Base-by-base conservation (phyloP, 2,888 invertebrate species). In the Horisme vitalbata region DNA sequence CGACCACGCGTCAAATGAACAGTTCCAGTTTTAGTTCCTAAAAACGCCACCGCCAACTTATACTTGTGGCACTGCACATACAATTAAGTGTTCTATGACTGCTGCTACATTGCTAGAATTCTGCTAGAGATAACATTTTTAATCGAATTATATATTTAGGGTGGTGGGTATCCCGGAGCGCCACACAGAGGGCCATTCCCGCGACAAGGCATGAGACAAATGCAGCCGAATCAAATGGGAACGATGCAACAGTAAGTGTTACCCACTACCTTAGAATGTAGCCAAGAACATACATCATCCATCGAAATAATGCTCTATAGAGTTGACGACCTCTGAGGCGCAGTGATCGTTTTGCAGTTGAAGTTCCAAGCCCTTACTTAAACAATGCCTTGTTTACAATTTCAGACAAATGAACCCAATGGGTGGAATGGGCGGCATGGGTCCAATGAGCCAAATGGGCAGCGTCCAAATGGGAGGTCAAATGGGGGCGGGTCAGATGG, bases 201-300 rank as follows among this genome's bases (percentile, higher is more conserved):
- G 24, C 78, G 89, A 0, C 89, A 81, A 45, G 71, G 71, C 53
- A 88, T 89, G 76, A 56, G 89, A 0, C 89, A 82, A 51, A 86
- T 89, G 86, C 88, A 85, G 45, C 88, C 89, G 9, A 85, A 81
- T 59, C 89, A 88, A 57, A 88, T 89, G 87, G 77, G 75, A 1
- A 81, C 79, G 21, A 89, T 89, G 83, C 89, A 87, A 50, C 80
- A 77, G 89, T 89, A 51, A 75, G 83, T 34, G 9, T 11, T 8
- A 11, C 10, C 18, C 6, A 4, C 18, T 18, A 5, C 6, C 6
- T 18, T 5, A 18, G 18, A 18, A 18, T 5, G 18, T 4, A 15
- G 5, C 3, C 4, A 18, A 18, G 18, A 18, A 18, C 1, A 18
- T 18, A 18, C 15, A 5, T 15, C n/a, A n/a, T n/a, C n/a, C n/a